Percentiles rank a stretch among this genome's conserved stretches.
Evolutionary conservation across 2,113 vertebrate species (phyloP).

Genomic region (Alouatta palliata): DNA sequence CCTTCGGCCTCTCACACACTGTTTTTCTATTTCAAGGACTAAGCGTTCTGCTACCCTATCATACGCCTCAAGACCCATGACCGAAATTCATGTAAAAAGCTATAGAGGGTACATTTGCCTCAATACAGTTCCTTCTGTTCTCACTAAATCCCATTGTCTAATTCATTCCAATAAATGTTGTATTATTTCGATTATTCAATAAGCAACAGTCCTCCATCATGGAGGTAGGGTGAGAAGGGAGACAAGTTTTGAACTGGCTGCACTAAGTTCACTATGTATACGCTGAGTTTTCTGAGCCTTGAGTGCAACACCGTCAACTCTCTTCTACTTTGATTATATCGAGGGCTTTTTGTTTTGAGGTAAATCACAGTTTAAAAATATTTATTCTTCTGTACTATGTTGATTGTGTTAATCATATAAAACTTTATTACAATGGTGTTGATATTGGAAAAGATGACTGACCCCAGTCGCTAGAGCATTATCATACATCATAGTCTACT

Average conservation of each 20-base stretch:
- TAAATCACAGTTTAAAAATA: neutral
- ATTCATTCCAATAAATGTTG: neutral
- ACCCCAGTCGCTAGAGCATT: neutral
- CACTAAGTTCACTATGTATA: neutral
- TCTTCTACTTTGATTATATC: neutral
- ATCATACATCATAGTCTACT: neutral
- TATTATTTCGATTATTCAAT: neutral
- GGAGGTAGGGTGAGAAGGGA: neutral
- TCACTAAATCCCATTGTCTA: neutral
- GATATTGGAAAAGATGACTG: neutral
- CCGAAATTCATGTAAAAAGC: neutral
- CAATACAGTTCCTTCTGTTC: neutral
- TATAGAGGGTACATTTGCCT: neutral
- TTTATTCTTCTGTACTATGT: neutral
- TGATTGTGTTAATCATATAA: neutral
- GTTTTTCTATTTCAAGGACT: neutral
- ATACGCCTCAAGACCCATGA: neutral
- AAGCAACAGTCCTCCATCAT: neutral
- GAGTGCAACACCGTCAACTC: neutral
- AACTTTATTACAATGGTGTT: neutral
- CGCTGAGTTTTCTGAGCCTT: neutral
- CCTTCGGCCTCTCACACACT: fast-evolving
- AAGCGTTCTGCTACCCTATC: neutral
- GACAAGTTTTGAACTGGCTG: neutral
- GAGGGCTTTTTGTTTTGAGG: neutral